Evolutionary conservation across 2,888 invertebrate species (phyloP).

Genomic region (Drosophila phalerata): DNA sequence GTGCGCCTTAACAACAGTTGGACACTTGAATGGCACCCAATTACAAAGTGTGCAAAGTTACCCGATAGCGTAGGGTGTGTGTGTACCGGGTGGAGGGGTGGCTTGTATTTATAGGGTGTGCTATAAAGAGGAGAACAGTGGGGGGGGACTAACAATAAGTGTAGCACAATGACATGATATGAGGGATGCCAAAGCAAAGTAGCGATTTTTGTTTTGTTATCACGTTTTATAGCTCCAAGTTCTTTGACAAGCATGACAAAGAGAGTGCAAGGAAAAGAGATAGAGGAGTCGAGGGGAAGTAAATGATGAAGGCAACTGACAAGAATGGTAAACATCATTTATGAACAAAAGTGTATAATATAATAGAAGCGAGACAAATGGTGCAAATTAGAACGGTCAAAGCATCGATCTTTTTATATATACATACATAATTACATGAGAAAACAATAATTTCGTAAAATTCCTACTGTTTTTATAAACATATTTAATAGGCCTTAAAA

Average conservation of each 20-base stretch:
- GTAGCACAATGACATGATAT: conserved; percentile 28
- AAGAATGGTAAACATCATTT: conserved; percentile 10
- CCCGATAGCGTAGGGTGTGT: background rate
- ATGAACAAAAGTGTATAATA: conserved; percentile 22
- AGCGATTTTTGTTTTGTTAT: conserved; percentile 41
- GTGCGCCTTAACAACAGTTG: conserved; percentile 50
- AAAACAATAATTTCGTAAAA: too few species aligned
- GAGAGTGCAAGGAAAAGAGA: background rate
- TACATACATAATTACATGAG: too few species aligned
- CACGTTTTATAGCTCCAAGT: conserved; percentile 44
- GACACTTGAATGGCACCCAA: conserved; percentile 72
- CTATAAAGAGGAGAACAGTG: too few species aligned
- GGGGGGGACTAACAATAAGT: conserved; percentile 21
- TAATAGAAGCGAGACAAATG: background rate
- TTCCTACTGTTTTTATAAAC: too few species aligned
- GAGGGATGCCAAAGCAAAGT: conserved; percentile 26
- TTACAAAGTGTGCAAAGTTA: conserved; percentile 56
- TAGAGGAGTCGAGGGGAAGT: background rate
- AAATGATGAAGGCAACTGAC: background rate
- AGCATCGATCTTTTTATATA: background rate
- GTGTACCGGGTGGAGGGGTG: background rate
- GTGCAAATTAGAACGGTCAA: background rate
- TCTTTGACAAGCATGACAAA: conserved; percentile 27
- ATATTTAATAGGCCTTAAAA: too few species aligned
- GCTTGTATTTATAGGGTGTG: background rate